Evolutionary conservation across 2,888 invertebrate species (phyloP).

Genomic region (Diogma glabrata): DNA sequence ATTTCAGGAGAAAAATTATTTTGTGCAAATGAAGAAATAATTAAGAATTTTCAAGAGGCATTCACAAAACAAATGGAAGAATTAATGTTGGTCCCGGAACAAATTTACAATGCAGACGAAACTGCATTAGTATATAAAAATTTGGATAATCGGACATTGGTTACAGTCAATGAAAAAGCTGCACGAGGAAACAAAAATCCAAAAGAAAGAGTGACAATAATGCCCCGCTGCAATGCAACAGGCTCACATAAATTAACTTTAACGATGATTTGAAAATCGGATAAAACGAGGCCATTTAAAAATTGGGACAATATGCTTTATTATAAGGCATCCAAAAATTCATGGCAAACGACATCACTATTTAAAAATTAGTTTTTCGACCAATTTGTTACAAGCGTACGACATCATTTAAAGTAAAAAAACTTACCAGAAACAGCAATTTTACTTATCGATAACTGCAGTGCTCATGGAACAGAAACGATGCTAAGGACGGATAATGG

Average conservation of each 20-base stretch:
- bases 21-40: not conserved
- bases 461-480: constrained; percentile 1
- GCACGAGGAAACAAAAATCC: not conserved
- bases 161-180: constrained; percentile 3
- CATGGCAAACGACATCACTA: too few relatives aligned
- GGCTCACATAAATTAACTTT: not conserved
- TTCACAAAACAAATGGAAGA: constrained; percentile 1
- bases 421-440: constrained; percentile 8
- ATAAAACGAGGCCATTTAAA: constrained; percentile 2
- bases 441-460: constrained; percentile 5
- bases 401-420: too few relatives aligned
- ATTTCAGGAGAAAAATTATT: not conserved
- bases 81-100: not conserved
- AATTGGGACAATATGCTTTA: not conserved
- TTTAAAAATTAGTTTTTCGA: not conserved
- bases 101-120: constrained; percentile 8
- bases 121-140: constrained; percentile 6
- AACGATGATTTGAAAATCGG: too few relatives aligned
- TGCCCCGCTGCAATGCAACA: constrained; percentile 5
- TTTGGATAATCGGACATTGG: not conserved
- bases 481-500: not conserved
- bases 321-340: not conserved
- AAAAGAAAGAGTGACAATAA: constrained; percentile 4
- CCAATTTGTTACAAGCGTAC: not conserved
- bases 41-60: constrained; percentile 1